A percentile compares a stretch with the other conserved stretches of the same genome.
These are phyloP conservation scores for Chelonoidis abingdonii DNA, from an alignment of 2,113 vertebrate genomes.

Conservation along the genomic window DNA sequence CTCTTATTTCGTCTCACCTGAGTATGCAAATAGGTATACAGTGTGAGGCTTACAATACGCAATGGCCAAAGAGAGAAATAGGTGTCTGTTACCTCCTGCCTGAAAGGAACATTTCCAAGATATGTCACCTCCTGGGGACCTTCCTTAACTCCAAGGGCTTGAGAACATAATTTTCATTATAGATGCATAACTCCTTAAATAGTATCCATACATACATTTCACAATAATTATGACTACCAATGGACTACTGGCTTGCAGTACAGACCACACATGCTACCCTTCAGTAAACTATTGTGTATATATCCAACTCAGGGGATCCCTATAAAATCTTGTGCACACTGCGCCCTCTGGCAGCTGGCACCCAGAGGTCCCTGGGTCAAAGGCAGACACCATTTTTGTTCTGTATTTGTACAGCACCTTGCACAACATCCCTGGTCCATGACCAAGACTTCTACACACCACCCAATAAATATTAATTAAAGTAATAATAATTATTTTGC, in stretches of 20 bases:
- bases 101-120: not conserved
- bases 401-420: not conserved
- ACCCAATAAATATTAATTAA: not conserved
- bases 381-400: not conserved
- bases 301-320: not conserved
- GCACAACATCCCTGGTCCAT: not conserved
- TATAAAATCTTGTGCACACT: not conserved
- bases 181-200: not conserved
- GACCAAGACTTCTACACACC: not conserved
- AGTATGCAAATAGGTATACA: no score
- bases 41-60: no score
- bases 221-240: not conserved
- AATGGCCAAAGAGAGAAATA: not conserved
- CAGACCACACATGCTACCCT: not conserved
- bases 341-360: not conserved
- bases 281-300: not conserved
- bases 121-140: not conserved
- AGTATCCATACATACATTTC: not conserved
- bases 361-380: not conserved
- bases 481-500: not conserved
- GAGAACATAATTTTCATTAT: not conserved
- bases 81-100: not conserved
- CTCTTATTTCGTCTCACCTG: no score
- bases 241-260: not conserved
- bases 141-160: not conserved